Conservation (phyloP, 2,888 invertebrate species). For the Melanostoma scalare region DNA sequence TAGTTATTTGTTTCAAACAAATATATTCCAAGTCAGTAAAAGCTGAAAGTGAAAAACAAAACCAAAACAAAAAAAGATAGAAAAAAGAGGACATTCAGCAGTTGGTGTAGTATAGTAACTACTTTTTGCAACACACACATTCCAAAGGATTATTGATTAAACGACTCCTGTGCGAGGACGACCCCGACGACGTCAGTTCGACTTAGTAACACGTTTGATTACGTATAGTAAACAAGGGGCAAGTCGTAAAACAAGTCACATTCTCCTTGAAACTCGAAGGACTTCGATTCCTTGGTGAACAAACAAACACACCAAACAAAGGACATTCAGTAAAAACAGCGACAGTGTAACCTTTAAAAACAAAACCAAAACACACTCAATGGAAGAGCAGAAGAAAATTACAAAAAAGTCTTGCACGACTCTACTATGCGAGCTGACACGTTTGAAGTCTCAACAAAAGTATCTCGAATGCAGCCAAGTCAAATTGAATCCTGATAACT, state of each 20-base stretch:
- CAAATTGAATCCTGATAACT: conserved; percentile 79
- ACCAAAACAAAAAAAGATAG: not conserved
- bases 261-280: conserved; percentile 58
- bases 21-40: conserved; percentile 48
- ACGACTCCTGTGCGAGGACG: conserved; percentile 47
- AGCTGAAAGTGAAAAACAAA: conserved; percentile 25
- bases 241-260: conserved; percentile 73
- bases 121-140: conserved; percentile 42
- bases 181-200: conserved; percentile 41
- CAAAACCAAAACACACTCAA: conserved; percentile 9
- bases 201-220: conserved; percentile 78
- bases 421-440: conserved; percentile 80
- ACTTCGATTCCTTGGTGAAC: conserved; percentile 37
- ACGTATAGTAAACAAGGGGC: conserved; percentile 78
- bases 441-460: conserved; percentile 81
- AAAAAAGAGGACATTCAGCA: conserved; percentile 46
- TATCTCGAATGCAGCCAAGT: conserved; percentile 81
- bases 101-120: conserved; percentile 27
- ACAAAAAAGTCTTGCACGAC: conserved; percentile 76
- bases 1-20: conserved; percentile 24
- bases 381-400: conserved; percentile 49
- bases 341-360: conserved; percentile 42
- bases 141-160: conserved; percentile 69
- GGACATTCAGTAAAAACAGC: conserved; percentile 70
- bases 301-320: conserved; percentile 58